phyloP scores from a whole-genome alignment of 2,113 vertebrate species.

The Ifrita kowaldi region DNA sequence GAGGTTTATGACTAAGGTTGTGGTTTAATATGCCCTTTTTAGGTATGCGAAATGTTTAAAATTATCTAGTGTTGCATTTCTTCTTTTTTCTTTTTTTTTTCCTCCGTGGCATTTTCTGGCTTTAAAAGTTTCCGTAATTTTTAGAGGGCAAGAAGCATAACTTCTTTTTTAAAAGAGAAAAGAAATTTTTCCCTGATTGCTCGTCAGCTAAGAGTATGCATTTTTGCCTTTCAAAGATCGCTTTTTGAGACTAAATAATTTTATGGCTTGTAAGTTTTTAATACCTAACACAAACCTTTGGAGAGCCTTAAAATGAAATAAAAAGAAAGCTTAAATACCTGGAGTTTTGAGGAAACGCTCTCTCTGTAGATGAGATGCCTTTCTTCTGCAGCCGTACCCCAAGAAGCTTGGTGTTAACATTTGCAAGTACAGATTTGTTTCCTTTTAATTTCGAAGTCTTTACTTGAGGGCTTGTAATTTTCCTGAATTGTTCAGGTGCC shows the following conservation, averaged over 20 bases:
- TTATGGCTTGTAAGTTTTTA: background rate
- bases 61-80: conserved; percentile 35
- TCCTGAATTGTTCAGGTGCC: background rate
- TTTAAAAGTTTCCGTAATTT: conserved; percentile 27
- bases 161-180: background rate
- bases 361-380: background rate
- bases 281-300: background rate
- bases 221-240: background rate
- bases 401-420: background rate
- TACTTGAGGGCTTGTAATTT: background rate
- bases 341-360: background rate
- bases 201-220: background rate
- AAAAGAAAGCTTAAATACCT: background rate
- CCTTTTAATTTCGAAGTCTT: background rate
- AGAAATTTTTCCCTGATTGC: background rate
- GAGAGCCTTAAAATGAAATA: background rate
- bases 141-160: background rate
- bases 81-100: background rate
- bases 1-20: conserved; percentile 73
- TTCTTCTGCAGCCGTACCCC: background rate
- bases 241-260: background rate
- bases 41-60: conserved; percentile 53
- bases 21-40: conserved; percentile 72
- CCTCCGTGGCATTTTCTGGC: background rate
- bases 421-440: background rate